A percentile compares a stretch with the other conserved stretches of the same genome.
Evolutionary conservation across 2,888 invertebrate species (phyloP).

Genomic region (Eurytoma californica): DNA sequence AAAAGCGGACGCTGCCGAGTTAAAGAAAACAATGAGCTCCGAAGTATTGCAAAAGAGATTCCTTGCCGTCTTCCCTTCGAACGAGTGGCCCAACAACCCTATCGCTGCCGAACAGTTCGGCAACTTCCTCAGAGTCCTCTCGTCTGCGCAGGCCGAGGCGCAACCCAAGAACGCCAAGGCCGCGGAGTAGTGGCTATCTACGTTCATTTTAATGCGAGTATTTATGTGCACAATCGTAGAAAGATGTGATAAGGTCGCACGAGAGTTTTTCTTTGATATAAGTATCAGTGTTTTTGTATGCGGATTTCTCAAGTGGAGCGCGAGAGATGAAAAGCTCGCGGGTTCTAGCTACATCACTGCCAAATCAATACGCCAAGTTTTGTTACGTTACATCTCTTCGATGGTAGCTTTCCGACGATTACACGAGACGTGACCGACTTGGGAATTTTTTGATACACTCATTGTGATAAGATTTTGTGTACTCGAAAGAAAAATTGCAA

Average conservation of each 20-base stretch:
- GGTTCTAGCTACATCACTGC: constrained; percentile 54
- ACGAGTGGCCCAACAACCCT: constrained; percentile 66
- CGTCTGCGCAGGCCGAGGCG: constrained; percentile 59
- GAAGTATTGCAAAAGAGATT: constrained; percentile 64
- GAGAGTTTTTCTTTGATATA: not conserved
- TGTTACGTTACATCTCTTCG: constrained; percentile 9
- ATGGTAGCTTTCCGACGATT: not conserved
- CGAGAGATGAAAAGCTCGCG: constrained; percentile 8
- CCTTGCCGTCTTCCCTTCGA: constrained; percentile 64
- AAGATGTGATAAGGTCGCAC: not conserved
- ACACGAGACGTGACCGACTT: constrained; percentile 29
- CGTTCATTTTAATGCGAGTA: constrained; percentile 7
- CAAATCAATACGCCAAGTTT: constrained; percentile 36
- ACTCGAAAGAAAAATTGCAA: constrained; percentile 35
- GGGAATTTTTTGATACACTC: constrained; percentile 38
- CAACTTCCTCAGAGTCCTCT: constrained; percentile 64
- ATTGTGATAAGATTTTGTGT: constrained; percentile 55
- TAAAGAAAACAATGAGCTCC: constrained; percentile 56
- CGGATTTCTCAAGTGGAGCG: too few relatives aligned
- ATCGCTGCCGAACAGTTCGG: constrained; percentile 64
- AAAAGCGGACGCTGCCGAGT: constrained; percentile 20
- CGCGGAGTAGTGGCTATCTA: constrained; percentile 32
- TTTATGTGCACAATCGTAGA: constrained; percentile 39
- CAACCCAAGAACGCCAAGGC: constrained; percentile 56
- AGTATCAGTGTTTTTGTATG: not conserved